Base-by-base conservation (phyloP, 2,797 vertebrate species). In the Tarsius wallacei region DNA sequence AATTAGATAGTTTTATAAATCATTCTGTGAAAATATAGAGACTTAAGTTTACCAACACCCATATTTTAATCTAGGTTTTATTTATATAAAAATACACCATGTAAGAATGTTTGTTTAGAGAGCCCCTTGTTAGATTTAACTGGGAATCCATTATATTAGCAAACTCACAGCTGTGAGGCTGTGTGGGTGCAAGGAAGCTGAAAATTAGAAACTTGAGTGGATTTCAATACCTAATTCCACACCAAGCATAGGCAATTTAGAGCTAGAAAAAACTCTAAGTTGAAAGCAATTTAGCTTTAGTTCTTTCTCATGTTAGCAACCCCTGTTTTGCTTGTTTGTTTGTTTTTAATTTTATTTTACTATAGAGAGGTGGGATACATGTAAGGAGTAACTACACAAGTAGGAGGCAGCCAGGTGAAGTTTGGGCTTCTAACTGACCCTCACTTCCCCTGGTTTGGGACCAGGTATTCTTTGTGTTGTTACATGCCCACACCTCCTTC, bases 171-270 rank as follows among this genome's bases (percentile, higher is more conserved):
- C 31, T 87, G 33, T 61, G 66, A 76, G 78, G 33, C 19, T 76
- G 53, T 93, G 61, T 81, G 53, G 49, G 49, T 95, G 49, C 63
- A 96, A 55, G 33, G 84, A 96, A 94, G 76, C 81, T 94, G 80
- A 87, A 95, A 96, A 97, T 93, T 86, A 93, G 93, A 94, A 97
- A 96, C 71, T 64, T 91, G 63, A 97, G 36, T 95, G 83, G 64
- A 96, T 97, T 97, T 89, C 86, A 94, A 84, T 89, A 89, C 57
- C 64, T 70, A 97, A 90, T 95, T 89, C 92, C n/a, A 89, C 14
- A 95, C 51, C 49, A 96, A 89, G 93, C 74, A 74, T 2, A 87
- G 64, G 87, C 66, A 91, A 90, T 91, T 94, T 63, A 51, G 71
- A 84, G n/a, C 24, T 68, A 59, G 24, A 90, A 70, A 89, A 96